These are phyloP conservation scores for Oligia latruncula DNA, from an alignment of 2,888 invertebrate species.

Conservation along the genomic window DNA sequence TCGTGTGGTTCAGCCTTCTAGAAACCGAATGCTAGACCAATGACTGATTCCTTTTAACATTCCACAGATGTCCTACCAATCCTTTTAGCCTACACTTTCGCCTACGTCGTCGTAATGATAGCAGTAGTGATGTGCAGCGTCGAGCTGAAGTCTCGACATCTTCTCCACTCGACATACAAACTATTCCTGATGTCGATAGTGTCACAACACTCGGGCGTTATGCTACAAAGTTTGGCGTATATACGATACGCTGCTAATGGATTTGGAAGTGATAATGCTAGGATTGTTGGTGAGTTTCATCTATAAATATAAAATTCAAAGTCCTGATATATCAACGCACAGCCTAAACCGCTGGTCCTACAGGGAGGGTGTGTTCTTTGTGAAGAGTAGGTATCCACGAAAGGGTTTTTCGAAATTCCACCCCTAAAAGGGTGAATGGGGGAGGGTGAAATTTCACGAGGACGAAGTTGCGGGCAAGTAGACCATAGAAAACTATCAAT, in stretches of 20 bases:
- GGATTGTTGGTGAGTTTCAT: conserved; percentile 83
- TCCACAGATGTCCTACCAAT: conserved; percentile 96
- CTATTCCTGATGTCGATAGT: conserved; percentile 93
- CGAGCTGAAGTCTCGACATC: conserved; percentile 94
- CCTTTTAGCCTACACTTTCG: conserved; percentile 93
- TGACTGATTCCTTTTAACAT: neutral
- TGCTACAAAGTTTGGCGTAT: conserved; percentile 93
- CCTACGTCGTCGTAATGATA: conserved; percentile 93
- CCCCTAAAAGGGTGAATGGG: no score
- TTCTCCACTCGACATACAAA: conserved; percentile 97
- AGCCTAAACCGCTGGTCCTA: no score
- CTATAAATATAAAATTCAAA: no score
- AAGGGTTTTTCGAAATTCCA: no score
- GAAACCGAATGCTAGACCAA: neutral
- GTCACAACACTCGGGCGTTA: conserved; percentile 93
- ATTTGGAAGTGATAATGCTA: conserved; percentile 87
- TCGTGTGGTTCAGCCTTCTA: neutral
- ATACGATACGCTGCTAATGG: conserved; percentile 95
- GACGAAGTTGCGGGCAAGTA: no score
- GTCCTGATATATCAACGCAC: no score
- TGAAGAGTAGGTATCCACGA: no score
- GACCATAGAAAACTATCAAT: no score
- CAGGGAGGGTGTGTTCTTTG: no score
- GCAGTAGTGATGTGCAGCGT: conserved; percentile 94
- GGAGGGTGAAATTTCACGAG: no score